Base-by-base conservation (phyloP, 1,140 invertebrate genomes). In the Penaeus indicus region DNA sequence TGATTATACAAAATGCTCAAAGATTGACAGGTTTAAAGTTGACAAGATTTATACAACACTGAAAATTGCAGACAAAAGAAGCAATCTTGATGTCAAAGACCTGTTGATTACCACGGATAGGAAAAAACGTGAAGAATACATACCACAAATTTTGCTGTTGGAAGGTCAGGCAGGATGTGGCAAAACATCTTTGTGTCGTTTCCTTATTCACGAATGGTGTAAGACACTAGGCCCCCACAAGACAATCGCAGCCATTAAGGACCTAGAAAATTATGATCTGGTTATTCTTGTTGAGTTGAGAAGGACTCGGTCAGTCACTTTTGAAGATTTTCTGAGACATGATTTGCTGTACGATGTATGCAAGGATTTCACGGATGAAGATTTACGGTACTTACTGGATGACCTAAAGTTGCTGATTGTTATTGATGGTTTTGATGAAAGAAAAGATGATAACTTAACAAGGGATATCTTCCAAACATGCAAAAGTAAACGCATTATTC, bases 41-140 rank as follows among this genome's bases (percentile, higher is more conserved):
- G 85, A 80, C 13, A 80, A 67, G 61, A 86, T 86, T 38, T 86
- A 63, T 19, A 86, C 85, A 27, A 72, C 85, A 64, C 85, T 86
- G n/a, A 86, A 67, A 79, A 86, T 67, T 80, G 62, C 62, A 64
- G 77, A 42, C 47, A 32, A 60, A 42, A 38, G 54, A 22, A 63
- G 13, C 22, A 42, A 86, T 27, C 63, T 86, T 42, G 19, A 27
- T n/a, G 42, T 64, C 0, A 16, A 79, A 67, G 42, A 86, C 5
- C 22, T 86, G 47, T 19, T 86, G 11, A 64, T 16, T 60, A 27
- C 27, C 18, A 38, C 25, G 22, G 61, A 16, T 16, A 21, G 22
- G n/a, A 42, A 63, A 42, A 7, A 11, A 32, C 32, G 32, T 5
- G 22, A 78, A 61, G 21, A 11, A 25, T 54, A 38, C 2, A 21